Evolutionary conservation across 1,140 invertebrate species (phyloP).

Genomic region (Oedothorax gibbosus): DNA sequence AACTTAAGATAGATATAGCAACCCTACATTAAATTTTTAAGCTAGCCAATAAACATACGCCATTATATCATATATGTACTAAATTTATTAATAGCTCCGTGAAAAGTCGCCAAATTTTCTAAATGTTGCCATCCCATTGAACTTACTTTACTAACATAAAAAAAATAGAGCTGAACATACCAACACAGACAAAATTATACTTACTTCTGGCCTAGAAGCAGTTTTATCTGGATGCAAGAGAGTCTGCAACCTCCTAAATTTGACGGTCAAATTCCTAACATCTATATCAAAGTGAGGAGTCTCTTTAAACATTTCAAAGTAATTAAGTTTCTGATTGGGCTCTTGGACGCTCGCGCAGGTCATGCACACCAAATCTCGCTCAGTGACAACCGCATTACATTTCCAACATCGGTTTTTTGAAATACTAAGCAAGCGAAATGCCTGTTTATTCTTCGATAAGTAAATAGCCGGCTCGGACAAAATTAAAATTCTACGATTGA

Average conservation of each 20-base stretch:
- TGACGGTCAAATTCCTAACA: constrained; percentile 36
- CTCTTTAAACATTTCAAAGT: constrained; percentile 54
- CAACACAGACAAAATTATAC: not conserved
- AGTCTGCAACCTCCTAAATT: constrained; percentile 50
- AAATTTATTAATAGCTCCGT: not conserved
- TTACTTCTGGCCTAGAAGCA: constrained; percentile 53
- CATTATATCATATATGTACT: not conserved
- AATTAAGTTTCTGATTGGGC: constrained; percentile 41
- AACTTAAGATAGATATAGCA: too few relatives aligned
- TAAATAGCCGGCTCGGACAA: not conserved
- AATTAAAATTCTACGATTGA: not conserved
- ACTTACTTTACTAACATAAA: not conserved
- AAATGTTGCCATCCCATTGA: too few relatives aligned
- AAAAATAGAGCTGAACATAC: not conserved
- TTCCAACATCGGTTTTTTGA: constrained; percentile 54
- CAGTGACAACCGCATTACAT: constrained; percentile 52
- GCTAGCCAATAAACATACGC: too few relatives aligned
- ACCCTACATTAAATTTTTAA: too few relatives aligned
- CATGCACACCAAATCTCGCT: constrained; percentile 56
- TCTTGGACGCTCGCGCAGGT: constrained; percentile 41
- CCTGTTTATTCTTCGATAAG: constrained; percentile 44
- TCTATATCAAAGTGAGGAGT: constrained; percentile 58
- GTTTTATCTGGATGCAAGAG: constrained; percentile 53
- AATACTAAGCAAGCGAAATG: constrained; percentile 20
- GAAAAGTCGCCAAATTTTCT: not conserved